These are phyloP conservation scores for Pseudolycoriella hygida DNA, from an alignment of 2,888 invertebrate species.

Conservation along the genomic window DNA sequence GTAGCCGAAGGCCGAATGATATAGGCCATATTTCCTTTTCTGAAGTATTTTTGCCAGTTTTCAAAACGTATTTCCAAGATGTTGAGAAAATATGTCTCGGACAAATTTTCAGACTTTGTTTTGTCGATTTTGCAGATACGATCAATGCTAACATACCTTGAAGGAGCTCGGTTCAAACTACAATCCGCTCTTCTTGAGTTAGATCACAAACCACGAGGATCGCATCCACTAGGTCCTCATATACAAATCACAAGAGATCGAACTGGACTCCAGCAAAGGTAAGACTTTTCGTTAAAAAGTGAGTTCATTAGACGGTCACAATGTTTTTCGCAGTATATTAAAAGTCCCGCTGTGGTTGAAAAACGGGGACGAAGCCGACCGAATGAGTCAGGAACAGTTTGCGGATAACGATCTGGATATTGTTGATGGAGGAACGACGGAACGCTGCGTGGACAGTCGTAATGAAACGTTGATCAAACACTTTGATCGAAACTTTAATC, in stretches of 20 bases:
- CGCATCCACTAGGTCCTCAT: conserved; percentile 70
- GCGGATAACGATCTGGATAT: conserved; percentile 12
- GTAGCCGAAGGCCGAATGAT: too few relatives aligned
- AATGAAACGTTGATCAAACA: conserved; percentile 18
- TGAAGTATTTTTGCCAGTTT: too few relatives aligned
- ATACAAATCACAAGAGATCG: conserved; percentile 79
- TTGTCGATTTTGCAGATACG: conserved; percentile 48
- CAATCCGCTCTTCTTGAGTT: conserved; percentile 66
- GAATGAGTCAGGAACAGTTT: conserved; percentile 10
- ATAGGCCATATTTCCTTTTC: too few relatives aligned
- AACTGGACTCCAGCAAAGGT: conserved; percentile 60
- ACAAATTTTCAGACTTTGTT: background rate
- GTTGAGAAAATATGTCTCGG: background rate
- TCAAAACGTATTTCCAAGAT: too few relatives aligned
- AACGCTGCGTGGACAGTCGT: conserved; percentile 21
- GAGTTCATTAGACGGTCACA: too few relatives aligned
- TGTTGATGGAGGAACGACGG: background rate
- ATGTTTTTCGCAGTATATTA: conserved; percentile 38
- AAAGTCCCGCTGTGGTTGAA: conserved; percentile 43
- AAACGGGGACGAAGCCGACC: conserved; percentile 21
- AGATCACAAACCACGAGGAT: conserved; percentile 56
- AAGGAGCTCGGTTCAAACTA: conserved; percentile 78
- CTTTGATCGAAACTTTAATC: conserved; percentile 16
- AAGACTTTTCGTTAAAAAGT: too few relatives aligned
- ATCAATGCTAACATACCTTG: conserved; percentile 80